Base-by-base conservation (phyloP, 2,113 vertebrate genomes). In the Himantopus leucocephalus region DNA sequence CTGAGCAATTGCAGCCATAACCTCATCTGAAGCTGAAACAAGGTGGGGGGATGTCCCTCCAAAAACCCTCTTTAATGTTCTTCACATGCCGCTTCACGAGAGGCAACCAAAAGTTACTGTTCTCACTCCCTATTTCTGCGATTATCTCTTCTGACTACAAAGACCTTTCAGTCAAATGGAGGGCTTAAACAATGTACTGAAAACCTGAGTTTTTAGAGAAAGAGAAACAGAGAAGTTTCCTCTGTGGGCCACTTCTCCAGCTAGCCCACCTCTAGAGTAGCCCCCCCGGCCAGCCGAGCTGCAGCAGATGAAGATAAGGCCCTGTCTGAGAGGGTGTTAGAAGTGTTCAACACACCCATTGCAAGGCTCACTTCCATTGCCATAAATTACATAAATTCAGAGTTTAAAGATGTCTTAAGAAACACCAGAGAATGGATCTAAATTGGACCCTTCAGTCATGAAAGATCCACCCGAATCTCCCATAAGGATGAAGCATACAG, bases 31-130 rank as follows among this genome's bases (percentile, higher is more conserved):
- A 62, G 35, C 22, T 86, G 55, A 58, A 90, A 45, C 5, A 34
- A 60, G 15, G 10, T 0, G 5, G 22, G 12, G 1, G 3, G 4
- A 39, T 45, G 24, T 23, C 20, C 8, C 12, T n/a, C 18, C 43
- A 52, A 79, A 92, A 73, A 4, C 14, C 50, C 35, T 35, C 53
- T 21, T 72, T 63, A 17, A 39, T 27, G 21, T 76, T 82, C 39
- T 88, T 60, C 35, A 56, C 1, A 3, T 62, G 22, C 56, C 59
- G 37, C 30, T 90, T 90, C 62, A 83, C 10, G 27, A 60, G 50
- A 88, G 27, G 19, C 13, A 48, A 70, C 6, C 13, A 23, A 43
- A 56, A 66, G 11, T 53, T 66, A 30, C 10, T 22, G n/a, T 35
- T 90, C 63, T 90, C 18, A 29, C 27, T 53, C 41, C 35, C 7